phyloP scores from a whole-genome alignment of 1,140 invertebrate species.

The Subanguina moxae region DNA sequence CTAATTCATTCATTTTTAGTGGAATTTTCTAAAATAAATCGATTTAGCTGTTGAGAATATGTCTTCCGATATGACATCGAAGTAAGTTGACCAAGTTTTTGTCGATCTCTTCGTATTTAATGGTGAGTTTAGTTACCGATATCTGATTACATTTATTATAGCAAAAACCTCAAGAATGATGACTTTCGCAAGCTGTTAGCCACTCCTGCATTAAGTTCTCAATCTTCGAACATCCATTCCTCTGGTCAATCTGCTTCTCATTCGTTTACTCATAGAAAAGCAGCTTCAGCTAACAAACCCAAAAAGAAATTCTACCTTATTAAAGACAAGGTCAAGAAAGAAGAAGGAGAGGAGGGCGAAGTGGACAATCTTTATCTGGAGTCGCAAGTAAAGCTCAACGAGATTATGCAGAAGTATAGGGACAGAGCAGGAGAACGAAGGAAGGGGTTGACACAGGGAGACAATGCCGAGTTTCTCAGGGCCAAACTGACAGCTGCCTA shows the following conservation, averaged over 20 bases:
- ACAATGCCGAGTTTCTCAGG: slow-evolving; percentile 16
- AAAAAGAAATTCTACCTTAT: slow-evolving; percentile 11
- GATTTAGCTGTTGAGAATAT: too few species aligned
- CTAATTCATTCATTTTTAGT: too few species aligned
- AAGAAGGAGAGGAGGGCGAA: slow-evolving; percentile 31
- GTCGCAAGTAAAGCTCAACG: slow-evolving; percentile 42
- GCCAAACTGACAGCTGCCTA: slow-evolving; percentile 18
- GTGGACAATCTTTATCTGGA: slow-evolving; percentile 47
- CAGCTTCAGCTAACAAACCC: background rate
- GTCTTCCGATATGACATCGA: too few species aligned
- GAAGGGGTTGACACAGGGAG: slow-evolving; percentile 67
- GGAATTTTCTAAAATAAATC: too few species aligned
- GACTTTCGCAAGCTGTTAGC: slow-evolving; percentile 55
- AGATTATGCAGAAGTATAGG: slow-evolving; percentile 55
- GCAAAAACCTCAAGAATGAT: slow-evolving; percentile 42
- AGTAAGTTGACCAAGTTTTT: too few species aligned
- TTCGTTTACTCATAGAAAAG: slow-evolving; percentile 46
- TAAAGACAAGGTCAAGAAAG: slow-evolving; percentile 24
- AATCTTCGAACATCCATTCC: slow-evolving; percentile 7
- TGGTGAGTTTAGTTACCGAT: too few species aligned
- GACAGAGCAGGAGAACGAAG: slow-evolving; percentile 78
- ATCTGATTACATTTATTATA: background rate
- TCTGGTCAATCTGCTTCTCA: slow-evolving; percentile 22
- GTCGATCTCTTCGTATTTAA: too few species aligned
- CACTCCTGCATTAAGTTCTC: background rate